Conservation (phyloP, 2,888 invertebrate genomes). For the Leptinotarsa peninsularis region DNA sequence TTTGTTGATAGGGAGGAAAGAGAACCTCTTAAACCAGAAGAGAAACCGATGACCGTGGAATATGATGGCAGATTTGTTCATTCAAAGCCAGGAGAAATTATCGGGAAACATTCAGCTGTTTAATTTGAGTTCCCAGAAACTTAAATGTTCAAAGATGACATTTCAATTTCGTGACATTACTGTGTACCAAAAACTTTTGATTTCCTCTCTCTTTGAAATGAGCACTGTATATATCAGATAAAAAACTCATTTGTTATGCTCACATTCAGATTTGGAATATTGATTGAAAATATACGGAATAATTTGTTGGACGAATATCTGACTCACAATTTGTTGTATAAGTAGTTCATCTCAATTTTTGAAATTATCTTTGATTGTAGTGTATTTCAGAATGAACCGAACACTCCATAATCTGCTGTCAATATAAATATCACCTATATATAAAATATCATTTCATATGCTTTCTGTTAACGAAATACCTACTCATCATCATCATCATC, state of each 20-base stretch:
- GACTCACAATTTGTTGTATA: no score
- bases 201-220: background rate
- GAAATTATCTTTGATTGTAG: no score
- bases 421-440: no score
- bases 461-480: no score
- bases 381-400: no score
- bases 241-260: background rate
- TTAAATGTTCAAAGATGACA: background rate
- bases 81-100: conserved; percentile 85
- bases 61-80: conserved; percentile 86
- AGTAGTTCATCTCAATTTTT: no score
- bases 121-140: conserved; percentile 59
- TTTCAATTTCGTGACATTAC: conserved; percentile 5
- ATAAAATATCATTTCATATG: no score
- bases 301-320: background rate
- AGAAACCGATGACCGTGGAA: conserved; percentile 82
- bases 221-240: conserved; percentile 7
- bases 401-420: no score
- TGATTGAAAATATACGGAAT: background rate
- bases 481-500: no score
- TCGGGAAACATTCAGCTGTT: conserved; percentile 92
- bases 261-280: background rate
- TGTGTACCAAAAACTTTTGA: background rate
- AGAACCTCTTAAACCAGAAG: conserved; percentile 79
- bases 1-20: conserved; percentile 77